Base-by-base conservation (phyloP, 1,140 invertebrate genomes). In the Cyclina sinensis region DNA sequence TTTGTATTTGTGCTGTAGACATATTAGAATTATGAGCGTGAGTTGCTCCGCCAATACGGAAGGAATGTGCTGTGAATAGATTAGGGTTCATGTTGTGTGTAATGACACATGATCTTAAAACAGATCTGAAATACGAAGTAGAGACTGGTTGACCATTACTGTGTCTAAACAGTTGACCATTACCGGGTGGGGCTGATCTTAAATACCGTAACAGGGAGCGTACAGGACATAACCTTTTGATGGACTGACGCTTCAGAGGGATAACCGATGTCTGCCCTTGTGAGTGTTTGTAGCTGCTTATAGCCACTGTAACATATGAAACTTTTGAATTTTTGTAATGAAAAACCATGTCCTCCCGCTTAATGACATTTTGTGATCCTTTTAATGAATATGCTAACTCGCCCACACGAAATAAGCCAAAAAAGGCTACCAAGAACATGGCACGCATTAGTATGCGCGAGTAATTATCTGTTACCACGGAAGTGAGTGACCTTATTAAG, bases 401-500 rank as follows among this genome's bases (percentile, higher is more conserved):
- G 3, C 73, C 73, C 3, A 76, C 46, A 43, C 73, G 35, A 37
- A 76, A 48, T 27, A 76, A 24, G 2, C 73, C 73, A 43, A 76
- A 76, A 30, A 76, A 76, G 73, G 73, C 73, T 76, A 27, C 16
- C 14, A 76, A 51, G 12, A 76, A 46, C 73, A 76, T 76, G 18
- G 73, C 37, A 7, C 27, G 16, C 35, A 76, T 24, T 7, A 48
- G 4, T 12, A 16, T n/a, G 7, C 16, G 73, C 43, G 9, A 9
- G 37, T 7, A 48, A 30, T 24, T 16, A 18, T 76, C 73, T 5
- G 43, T 12, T 11, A 70, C 12, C 5, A 35, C 35, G 27, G 21
- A 9, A 5, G 7, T 32, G 21, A 37, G 9, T 35, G 35, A 46
- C 7, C 5, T 32, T 14, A 46, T 5, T 27, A 51, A n/a, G 5